These are phyloP conservation scores for Ridgeia piscesae DNA, from an alignment of 1,140 invertebrate genomes.

Conservation along the genomic window DNA sequence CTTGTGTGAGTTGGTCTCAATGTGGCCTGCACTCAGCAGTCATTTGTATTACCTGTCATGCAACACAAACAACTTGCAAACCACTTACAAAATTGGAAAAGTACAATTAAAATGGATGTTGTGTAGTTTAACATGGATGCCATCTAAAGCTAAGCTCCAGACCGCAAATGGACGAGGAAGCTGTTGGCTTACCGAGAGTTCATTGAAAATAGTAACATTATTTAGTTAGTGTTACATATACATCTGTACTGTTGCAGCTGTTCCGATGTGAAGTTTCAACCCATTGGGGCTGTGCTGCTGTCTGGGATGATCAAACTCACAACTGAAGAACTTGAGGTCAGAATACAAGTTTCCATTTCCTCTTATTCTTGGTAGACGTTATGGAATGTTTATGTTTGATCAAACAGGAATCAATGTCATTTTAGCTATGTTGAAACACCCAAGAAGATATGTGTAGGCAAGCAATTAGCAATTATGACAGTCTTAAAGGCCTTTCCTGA, in stretches of 20 bases:
- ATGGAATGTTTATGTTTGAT: background rate
- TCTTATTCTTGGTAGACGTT: background rate
- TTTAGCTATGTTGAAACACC: background rate
- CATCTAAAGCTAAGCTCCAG: too few relatives aligned
- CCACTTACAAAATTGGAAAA: background rate
- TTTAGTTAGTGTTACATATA: background rate
- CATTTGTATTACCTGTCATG: too few relatives aligned
- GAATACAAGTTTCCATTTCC: slow-evolving; percentile 23
- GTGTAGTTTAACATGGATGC: background rate
- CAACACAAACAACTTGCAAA: background rate
- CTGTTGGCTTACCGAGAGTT: too few relatives aligned
- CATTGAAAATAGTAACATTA: too few relatives aligned
- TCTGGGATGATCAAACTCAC: slow-evolving; percentile 73
- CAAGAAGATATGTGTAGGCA: background rate
- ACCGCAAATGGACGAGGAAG: too few relatives aligned
- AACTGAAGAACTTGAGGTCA: slow-evolving; percentile 61
- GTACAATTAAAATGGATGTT: background rate
- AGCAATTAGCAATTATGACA: too few relatives aligned
- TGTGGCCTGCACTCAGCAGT: too few relatives aligned
- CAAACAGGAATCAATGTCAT: background rate
- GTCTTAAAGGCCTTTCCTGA: too few relatives aligned
- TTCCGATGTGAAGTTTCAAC: slow-evolving; percentile 63
- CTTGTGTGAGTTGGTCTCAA: background rate
- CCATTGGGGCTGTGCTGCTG: slow-evolving; percentile 68
- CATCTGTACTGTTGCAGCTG: slow-evolving; percentile 60